Base-by-base conservation (phyloP, 2,888 invertebrate species). In the Drosophila falleni region DNA sequence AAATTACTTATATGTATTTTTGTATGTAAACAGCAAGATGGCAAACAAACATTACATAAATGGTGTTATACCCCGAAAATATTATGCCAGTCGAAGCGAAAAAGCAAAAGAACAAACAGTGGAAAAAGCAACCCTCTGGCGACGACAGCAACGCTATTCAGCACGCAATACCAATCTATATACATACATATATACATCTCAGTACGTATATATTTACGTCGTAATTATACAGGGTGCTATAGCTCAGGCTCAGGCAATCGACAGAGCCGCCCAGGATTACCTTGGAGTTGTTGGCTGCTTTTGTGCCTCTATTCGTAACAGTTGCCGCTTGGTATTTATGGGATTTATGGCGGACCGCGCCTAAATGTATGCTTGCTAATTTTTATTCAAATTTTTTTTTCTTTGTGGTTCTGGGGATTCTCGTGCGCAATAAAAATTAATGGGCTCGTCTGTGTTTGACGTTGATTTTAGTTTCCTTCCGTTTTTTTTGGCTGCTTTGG, bases 321-420 rank as follows among this genome's bases (percentile, higher is more conserved):
- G 80, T 89, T 89, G 81, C 83, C 76, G 78, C 76, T 80, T 81
- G 82, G 76, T 74, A 89, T 87, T 89, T 88, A 81, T 72, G 75
- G 71, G 73, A 71, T 74, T 85, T 86, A 74, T 76, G 73, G 70
- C 71, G 62, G 47, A 66, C 70, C 74, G 75, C 83, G 78, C 85
- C 87, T 74, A 85, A 85, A 89, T 84, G 81, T 89, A 89, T 89
- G 85, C 89, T 72, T 79, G 88, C 89, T 84, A 84, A 84, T 84
- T 84, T 84, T 85, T 84, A 84, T 84, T 89, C 89, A 84, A 84
- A 84, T 87, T 81, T 66, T 53, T 72, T 68, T 44, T 39, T 23
- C 44, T 42, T 19, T 23, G 11, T 13, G 23, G 58, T 33, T 16
- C 23, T 41, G 33, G 44, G 50, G 39, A 13, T 85, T 87, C 67